Evolutionary conservation across 2,888 invertebrate species (phyloP), one percentile per base, ranked within the genome.

Genomic region (Gortyna flavago): DNA sequence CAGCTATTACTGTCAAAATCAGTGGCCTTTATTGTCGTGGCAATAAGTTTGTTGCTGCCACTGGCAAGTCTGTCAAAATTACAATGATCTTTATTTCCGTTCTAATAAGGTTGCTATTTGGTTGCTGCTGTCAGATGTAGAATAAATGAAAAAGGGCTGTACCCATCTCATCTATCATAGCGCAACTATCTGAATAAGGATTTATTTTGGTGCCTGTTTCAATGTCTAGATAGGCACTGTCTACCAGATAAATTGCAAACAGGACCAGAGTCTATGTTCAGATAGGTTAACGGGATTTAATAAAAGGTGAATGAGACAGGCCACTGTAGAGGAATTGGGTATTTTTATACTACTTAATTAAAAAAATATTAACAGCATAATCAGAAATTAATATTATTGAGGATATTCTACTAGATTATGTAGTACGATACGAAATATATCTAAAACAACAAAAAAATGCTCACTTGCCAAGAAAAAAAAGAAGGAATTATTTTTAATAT

Each of bases 271-370:
- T 35, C n/a, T n/a, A n/a, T n/a, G n/a, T n/a, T n/a, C 25, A 25
- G n/a, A 13, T 13, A 29, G 3, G 11, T 32, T 32, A 51, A 32
- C 8, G 25, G 25, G 25, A 32, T n/a, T 68, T 32, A 35, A n/a
- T 54, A 2, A 5, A 6, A 71, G 41, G 16, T 9, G 8, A 61
- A 44, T 61, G 4, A 44, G 44, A 25, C 44, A 32, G 44, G 62
- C 21, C 16, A n/a, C 13, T 57, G 32, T 48, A 48, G 8, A 41
- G 32, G 1, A 21, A 38, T 13, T 48, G n/a, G 11, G 25, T 29
- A 61, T 71, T 62, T 73, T 75, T 48, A 35, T 74, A 35, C 21
- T 21, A 48, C 7, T 35, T 6, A 7, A n/a, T n/a, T n/a, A n/a
- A n/a, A 48, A 73, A 48, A 9, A 25, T 74, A 51, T 41, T 62